phyloP scores from a whole-genome alignment of 1,140 invertebrate species.

The Sinonovacula constricta region DNA sequence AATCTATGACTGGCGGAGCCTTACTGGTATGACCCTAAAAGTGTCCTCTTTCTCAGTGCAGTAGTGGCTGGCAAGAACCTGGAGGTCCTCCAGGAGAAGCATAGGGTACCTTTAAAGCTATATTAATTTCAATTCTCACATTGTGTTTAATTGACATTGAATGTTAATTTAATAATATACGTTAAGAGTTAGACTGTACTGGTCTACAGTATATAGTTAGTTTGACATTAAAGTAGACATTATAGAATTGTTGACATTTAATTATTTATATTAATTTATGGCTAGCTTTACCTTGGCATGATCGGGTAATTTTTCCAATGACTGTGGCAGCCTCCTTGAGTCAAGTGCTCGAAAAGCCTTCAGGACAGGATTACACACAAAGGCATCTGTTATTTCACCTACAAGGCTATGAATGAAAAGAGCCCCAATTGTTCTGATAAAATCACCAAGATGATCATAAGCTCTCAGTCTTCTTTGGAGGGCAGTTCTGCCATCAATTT shows the following conservation, averaged over 20 bases:
- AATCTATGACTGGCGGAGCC: neutral
- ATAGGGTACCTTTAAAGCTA: too few species aligned
- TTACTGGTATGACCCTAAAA: neutral
- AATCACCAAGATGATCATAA: neutral
- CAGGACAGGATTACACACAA: constrained; percentile 3
- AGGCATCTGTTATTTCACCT: constrained; percentile 14
- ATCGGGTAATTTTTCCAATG: neutral
- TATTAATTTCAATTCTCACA: neutral
- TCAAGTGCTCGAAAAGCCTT: constrained; percentile 1
- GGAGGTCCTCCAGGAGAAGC: neutral
- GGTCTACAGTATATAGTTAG: neutral
- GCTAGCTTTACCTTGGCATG: neutral
- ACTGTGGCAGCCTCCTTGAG: neutral
- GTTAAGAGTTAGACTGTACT: neutral
- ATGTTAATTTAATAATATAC: neutral
- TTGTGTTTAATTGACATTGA: neutral
- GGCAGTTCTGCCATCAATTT: neutral
- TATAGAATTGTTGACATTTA: neutral
- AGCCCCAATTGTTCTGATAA: neutral
- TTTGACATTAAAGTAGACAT: neutral
- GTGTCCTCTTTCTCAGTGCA: neutral
- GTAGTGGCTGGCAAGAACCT: neutral
- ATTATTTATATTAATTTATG: neutral
- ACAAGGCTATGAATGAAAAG: constrained; percentile 7
- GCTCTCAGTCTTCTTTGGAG: neutral